A percentile compares a stretch with the other conserved stretches of the same genome.
Evolutionary conservation across 2,797 vertebrate genomes (phyloP).

Genomic region (Scarus forsteni): DNA sequence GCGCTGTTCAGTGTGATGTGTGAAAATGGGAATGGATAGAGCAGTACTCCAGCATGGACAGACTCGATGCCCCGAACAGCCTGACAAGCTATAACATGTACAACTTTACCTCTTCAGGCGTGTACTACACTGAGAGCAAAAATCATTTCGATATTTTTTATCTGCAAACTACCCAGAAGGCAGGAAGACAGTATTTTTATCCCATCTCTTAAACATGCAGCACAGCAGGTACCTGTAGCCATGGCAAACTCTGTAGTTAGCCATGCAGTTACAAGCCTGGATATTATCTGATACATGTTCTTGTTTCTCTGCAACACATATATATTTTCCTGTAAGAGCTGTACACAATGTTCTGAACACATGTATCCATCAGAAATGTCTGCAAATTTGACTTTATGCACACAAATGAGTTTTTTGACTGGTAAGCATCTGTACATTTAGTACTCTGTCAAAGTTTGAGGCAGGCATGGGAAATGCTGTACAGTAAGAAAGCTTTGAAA

Average conservation of each 20-base stretch:
- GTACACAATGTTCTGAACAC: slow-evolving; percentile 54
- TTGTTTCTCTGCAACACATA: slow-evolving; percentile 8
- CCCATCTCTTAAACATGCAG: slow-evolving; percentile 25
- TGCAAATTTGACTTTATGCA: slow-evolving; percentile 31
- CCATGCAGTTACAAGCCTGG: slow-evolving; percentile 24
- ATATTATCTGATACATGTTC: slow-evolving; percentile 34
- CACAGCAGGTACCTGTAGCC: slow-evolving; percentile 52
- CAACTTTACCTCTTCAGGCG: slow-evolving; percentile 27
- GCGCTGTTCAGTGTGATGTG: slow-evolving; percentile 42
- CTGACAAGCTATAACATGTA: slow-evolving; percentile 56
- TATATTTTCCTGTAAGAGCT: slow-evolving; percentile 29
- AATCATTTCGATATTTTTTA: slow-evolving; percentile 10
- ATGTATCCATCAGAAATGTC: slow-evolving; percentile 51
- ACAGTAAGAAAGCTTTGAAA: no score
- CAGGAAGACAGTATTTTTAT: slow-evolving; percentile 17
- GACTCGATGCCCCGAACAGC: slow-evolving; percentile 31
- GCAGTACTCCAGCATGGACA: slow-evolving; percentile 41
- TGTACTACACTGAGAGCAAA: slow-evolving; percentile 28
- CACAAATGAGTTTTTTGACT: not conserved
- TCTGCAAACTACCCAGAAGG: slow-evolving; percentile 30
- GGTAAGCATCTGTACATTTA: not conserved
- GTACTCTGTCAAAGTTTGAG: no score
- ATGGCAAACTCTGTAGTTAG: slow-evolving; percentile 57
- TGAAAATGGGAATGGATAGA: slow-evolving; percentile 55
- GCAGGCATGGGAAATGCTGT: no score